Conservation (phyloP, 2,113 vertebrate species). For the Hippoglossus stenolepis region DNA sequence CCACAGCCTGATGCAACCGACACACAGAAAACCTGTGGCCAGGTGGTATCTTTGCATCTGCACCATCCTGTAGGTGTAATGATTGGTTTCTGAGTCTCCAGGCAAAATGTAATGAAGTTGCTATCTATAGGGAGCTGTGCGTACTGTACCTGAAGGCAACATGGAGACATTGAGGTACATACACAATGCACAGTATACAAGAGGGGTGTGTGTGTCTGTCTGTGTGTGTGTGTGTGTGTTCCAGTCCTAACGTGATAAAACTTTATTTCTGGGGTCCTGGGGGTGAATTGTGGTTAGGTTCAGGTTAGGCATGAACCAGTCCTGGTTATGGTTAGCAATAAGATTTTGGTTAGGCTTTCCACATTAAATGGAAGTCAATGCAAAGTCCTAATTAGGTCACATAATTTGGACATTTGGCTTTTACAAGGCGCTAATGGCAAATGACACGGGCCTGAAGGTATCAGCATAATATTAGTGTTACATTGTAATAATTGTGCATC, state of each 20-base stretch:
- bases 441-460: background rate
- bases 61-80: background rate
- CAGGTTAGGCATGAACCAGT: background rate
- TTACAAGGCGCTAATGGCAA: background rate
- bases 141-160: background rate
- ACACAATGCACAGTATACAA: background rate
- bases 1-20: background rate
- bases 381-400: no score
- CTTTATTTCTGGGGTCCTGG: no score
- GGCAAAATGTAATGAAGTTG: background rate
- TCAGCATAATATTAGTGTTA: background rate
- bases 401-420: background rate
- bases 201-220: background rate
- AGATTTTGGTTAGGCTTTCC: background rate
- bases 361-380: no score
- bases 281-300: background rate
- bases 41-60: background rate
- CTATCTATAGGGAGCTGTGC: conserved; percentile 2
- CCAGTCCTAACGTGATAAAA: background rate
- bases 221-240: background rate
- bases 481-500: background rate
- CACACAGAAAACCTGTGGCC: background rate
- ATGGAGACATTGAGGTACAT: background rate
- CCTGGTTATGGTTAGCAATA: background rate
- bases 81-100: background rate